Evolutionary conservation across 2,113 vertebrate genomes (phyloP).

Genomic region (Archocentrus centrarchus): DNA sequence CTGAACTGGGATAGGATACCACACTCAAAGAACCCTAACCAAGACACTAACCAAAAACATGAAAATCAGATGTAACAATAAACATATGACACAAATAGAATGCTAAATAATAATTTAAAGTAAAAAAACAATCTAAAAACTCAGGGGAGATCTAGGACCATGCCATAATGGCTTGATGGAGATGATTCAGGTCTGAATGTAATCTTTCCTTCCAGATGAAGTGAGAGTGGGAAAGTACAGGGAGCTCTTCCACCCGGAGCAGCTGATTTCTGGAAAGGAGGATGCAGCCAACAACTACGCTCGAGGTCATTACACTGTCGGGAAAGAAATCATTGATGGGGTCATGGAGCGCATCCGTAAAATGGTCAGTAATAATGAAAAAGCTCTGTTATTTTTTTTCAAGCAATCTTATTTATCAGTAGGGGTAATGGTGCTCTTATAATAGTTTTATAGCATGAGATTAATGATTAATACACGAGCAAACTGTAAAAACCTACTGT

Average conservation of each 20-base stretch:
- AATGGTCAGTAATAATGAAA: constrained; percentile 76
- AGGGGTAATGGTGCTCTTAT: fast-evolving
- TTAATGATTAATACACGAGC: not conserved
- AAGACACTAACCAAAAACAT: not conserved
- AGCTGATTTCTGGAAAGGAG: constrained; percentile 90
- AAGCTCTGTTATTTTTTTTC: not conserved
- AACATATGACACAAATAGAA: not conserved
- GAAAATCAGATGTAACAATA: not conserved
- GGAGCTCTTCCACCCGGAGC: constrained; percentile 88
- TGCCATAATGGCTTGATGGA: not conserved
- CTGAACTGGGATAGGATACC: not conserved
- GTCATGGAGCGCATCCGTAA: constrained; percentile 87
- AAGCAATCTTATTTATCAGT: not conserved
- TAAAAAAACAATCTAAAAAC: not conserved
- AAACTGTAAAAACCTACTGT: not conserved
- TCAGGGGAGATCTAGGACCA: not conserved
- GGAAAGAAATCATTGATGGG: constrained; percentile 86
- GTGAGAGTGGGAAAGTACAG: constrained; percentile 84
- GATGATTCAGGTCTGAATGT: not conserved
- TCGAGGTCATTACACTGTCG: constrained; percentile 88
- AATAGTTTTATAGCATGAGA: not conserved
- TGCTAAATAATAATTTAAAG: not conserved
- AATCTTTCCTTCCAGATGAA: constrained; percentile 78
- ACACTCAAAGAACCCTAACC: not conserved
- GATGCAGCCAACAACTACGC: constrained; percentile 92